phyloP scores from a whole-genome alignment of 2,797 vertebrate species.

The Macroramphosus scolopax region DNA sequence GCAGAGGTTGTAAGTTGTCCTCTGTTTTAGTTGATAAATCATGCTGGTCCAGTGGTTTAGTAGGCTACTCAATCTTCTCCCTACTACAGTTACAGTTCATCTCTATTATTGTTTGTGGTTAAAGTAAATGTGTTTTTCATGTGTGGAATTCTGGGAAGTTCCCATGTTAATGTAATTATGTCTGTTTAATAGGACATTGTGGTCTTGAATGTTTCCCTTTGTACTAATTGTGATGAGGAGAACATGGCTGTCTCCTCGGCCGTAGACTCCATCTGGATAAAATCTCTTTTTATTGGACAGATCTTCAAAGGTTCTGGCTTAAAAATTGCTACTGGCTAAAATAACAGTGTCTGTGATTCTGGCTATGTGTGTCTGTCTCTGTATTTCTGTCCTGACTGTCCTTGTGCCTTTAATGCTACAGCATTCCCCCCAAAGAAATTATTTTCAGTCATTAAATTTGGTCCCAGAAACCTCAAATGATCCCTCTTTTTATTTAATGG shows the following conservation, averaged over 20 bases:
- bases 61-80: slow-evolving; percentile 24
- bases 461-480: not conserved
- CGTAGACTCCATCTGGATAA: slow-evolving; percentile 64
- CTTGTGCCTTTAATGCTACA: slow-evolving; percentile 4
- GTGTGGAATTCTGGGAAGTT: slow-evolving; percentile 63
- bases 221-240: slow-evolving; percentile 64
- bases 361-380: slow-evolving; percentile 47
- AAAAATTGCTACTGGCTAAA: slow-evolving; percentile 49
- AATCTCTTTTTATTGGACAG: slow-evolving; percentile 59
- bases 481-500: not conserved
- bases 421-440: not conserved
- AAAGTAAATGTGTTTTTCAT: slow-evolving; percentile 49
- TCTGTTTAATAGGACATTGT: slow-evolving; percentile 56
- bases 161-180: slow-evolving; percentile 66
- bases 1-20: not conserved
- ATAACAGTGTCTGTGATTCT: slow-evolving; percentile 73
- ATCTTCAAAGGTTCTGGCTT: slow-evolving; percentile 48
- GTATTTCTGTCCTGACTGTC: slow-evolving; percentile 15
- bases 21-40: slow-evolving; percentile 18
- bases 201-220: slow-evolving; percentile 55
- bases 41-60: slow-evolving; percentile 13
- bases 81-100: slow-evolving; percentile 34
- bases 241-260: slow-evolving; percentile 43
- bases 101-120: slow-evolving; percentile 48
- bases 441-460: not conserved